Conservation (phyloP, 2,888 invertebrate species). For the Choristoneura rosaceana region DNA sequence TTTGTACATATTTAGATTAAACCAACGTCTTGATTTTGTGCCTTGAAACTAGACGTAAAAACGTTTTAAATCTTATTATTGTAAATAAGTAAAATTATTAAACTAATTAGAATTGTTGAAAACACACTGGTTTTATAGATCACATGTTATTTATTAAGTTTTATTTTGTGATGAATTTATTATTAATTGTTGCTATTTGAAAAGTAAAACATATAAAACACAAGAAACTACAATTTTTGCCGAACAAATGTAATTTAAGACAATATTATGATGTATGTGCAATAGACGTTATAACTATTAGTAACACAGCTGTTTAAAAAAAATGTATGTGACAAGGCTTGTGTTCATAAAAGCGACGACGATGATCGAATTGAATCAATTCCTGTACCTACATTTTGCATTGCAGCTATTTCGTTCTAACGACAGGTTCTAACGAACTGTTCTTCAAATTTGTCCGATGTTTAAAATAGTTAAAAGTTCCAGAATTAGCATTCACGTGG, state of each 20-base stretch:
- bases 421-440: neutral
- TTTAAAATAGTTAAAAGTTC: neutral
- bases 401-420: neutral
- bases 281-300: neutral
- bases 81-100: conserved; percentile 51
- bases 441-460: neutral
- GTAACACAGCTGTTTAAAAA: too few relatives aligned
- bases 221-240: conserved; percentile 4
- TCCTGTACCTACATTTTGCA: neutral
- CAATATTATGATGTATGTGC: neutral
- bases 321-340: neutral
- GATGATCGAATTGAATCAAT: neutral
- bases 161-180: conserved; percentile 72
- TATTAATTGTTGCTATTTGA: conserved; percentile 45
- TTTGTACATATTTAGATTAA: conserved; percentile 58
- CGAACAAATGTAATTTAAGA: conserved; percentile 30
- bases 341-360: neutral
- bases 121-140: conserved; percentile 70
- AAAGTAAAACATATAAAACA: conserved; percentile 9
- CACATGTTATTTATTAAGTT: conserved; percentile 61
- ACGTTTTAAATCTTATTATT: conserved; percentile 49
- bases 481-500: neutral
- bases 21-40: conserved; percentile 51
- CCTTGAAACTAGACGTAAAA: conserved; percentile 58
- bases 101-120: conserved; percentile 51